Base-by-base conservation (phyloP, 2,113 vertebrate species). In the Marmota flaviventris region DNA sequence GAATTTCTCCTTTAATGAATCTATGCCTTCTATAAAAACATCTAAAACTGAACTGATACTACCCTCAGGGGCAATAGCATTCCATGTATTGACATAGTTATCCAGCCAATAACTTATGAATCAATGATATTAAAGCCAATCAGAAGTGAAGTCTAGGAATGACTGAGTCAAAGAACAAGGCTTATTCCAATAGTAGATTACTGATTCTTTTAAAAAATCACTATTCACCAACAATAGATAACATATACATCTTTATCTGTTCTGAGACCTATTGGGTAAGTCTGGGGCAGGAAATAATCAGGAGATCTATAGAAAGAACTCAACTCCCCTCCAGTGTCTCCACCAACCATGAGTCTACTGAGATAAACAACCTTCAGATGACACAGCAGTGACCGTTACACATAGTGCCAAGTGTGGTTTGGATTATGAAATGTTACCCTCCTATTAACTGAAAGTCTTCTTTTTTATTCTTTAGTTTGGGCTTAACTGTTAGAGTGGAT, bases 361-460 rank as follows among this genome's bases (percentile, higher is more conserved):
- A 96, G 48, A 94, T 32, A 96, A 90, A 95, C 56, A 85, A 75
- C 63, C 79, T 96, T 96, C 37, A 13, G 10, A 56, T 87, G 58
- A 92, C 93, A 96, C 45, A 97, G 86, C 79, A 92, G 83, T 81
- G 89, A 89, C 27, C 0, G 2, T 58, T 89, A 61, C 4, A 85
- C 85, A 81, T 0, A 93, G 53, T 0, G 27, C 72, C 72, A 90
- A 92, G 45, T 65, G 90, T 86, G 89, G 85, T 83, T 76, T 93
- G 58, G 78, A 94, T 97, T 96, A 96, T 53, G 65, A 97, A 97
- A 94, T 83, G 34, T 77, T 78, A 93, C 87, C 69, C 8, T 65
- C 70, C 70, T 53, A 4, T 89, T 86, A 95, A 95, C 67, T 56
- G 70, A 84, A 96, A 89, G 63, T 85, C 42, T 75, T 53, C 48